Evolutionary conservation across 2,888 invertebrate genomes (phyloP), one percentile per base, ranked within the genome.

Genomic region (Cantharis rufa): DNA sequence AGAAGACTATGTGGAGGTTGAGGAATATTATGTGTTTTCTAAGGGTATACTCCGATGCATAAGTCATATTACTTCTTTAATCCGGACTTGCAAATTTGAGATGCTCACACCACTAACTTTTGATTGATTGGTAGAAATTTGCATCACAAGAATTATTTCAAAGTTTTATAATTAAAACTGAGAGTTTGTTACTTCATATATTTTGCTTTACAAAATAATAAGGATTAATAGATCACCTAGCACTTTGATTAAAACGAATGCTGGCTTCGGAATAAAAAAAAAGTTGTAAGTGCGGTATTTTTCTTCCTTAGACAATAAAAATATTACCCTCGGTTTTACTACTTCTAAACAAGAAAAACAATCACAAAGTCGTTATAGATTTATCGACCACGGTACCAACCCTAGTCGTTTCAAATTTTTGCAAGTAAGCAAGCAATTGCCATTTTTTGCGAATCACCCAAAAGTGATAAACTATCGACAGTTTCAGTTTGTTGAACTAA

Each of bases 1-100:
- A 82, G 83, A 79, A 80, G 78, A 78, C 75, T 78, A 79, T 79
- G 81, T 81, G 80, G 80, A 78, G 80, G 81, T 71, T 76, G 76
- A 80, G 83, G 83, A 84, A 84, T 85, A 85, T 86, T 86, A 85
- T 82, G 82, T 85, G 85, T 85, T 87, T 86, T 86, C 86, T 87
- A 84, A 84, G 85, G 84, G 86, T 86, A 86, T 85, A 85, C 85
- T 86, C 86, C 82, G 83, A 78, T 83, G 81, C 84, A 84, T 82
- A 85, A 85, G 84, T 84, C 85, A 79, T 83, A 82, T 69, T 21
- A 74, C 66, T 71, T 74, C 70, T 77, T 72, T 62, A 32, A 71
- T 71, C 68, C 64, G 75, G 74, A 84, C 82, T 84, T 84, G 84
- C 81, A 85, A 86, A 85, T 85, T 83, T 83, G 80, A 74, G 81